Evolutionary conservation across 2,888 invertebrate genomes (phyloP), one percentile per base, ranked within the genome.

Genomic region (Epirrhoe tristata): DNA sequence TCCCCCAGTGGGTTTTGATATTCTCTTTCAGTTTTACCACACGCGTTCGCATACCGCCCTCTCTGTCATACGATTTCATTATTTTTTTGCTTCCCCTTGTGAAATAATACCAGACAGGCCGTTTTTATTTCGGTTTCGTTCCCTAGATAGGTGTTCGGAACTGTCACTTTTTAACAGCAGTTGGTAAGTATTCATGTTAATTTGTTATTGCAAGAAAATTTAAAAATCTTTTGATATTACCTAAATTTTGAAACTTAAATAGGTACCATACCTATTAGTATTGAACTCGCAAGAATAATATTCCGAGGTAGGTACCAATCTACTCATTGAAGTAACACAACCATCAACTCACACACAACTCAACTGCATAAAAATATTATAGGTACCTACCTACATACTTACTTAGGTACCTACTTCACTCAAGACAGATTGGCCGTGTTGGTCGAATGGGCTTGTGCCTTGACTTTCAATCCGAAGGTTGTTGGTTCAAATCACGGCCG

Each of bases 31-130:
- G 83, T 85, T 82, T 82, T 81, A 84, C 87, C 90, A 88, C 88
- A 89, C 87, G 87, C 88, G 88, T 82, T 79, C 82, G 86, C 87
- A 88, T 88, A 82, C 85, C 77, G 84, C 85, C 82, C 74, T 89
- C 89, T 86, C 88, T 69, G 80, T 90, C 88, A 85, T 88, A 88
- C 91, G 78, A 88, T 92, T 90, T 89, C 86, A 88, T 91, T 91
- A 90, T 89, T 91, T 92, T 83, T 93, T 91, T 90, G 57, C 88
- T 88, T 90, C 86, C 88, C 91, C 86, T 86, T 89, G 86, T 91
- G 82, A 88, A 90, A 90, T 91, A 88, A 87, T 86, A 86, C 90
- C 88, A 87, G 89, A 86, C 88, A 81, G 78, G 79, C 81, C 84
- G 85, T 90, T 92, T 90, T 90, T 88, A 85, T 88, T 87, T 89